Evolutionary conservation across 2,888 invertebrate genomes (phyloP).

Genomic region (Timema cristinae): DNA sequence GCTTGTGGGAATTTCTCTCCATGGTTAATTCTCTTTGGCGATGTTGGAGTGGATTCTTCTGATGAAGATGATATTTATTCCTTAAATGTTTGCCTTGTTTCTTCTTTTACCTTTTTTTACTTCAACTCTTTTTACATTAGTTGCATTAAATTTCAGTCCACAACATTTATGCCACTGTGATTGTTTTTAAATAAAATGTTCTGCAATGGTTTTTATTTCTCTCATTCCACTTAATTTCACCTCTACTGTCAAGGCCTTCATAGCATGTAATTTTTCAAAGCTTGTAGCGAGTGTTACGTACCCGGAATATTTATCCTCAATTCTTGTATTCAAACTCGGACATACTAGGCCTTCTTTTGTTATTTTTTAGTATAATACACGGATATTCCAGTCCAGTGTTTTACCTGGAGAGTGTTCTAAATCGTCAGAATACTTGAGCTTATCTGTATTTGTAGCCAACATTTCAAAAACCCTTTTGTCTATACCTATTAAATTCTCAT

Average conservation of each 20-base stretch:
- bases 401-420: not conserved
- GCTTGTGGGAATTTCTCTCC: not conserved
- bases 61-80: not conserved
- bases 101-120: not conserved
- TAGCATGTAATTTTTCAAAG: not conserved
- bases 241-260: not conserved
- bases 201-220: not conserved
- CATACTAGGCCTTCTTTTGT: not conserved
- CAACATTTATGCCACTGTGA: not conserved
- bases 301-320: not conserved
- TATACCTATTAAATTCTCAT: not conserved
- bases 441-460: not conserved
- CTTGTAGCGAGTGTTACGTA: not conserved
- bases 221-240: not conserved
- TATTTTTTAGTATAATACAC: not conserved
- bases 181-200: not conserved
- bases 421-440: not conserved
- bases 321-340: not conserved
- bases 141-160: not conserved
- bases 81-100: not conserved
- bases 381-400: not conserved
- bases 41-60: not conserved
- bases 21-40: not conserved
- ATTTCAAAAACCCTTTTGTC: not conserved
- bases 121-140: not conserved